Percentiles rank a stretch among this genome's conserved stretches.
Evolutionary conservation across 1,140 invertebrate genomes (phyloP).

Genomic region (Zaprionus africanus): DNA sequence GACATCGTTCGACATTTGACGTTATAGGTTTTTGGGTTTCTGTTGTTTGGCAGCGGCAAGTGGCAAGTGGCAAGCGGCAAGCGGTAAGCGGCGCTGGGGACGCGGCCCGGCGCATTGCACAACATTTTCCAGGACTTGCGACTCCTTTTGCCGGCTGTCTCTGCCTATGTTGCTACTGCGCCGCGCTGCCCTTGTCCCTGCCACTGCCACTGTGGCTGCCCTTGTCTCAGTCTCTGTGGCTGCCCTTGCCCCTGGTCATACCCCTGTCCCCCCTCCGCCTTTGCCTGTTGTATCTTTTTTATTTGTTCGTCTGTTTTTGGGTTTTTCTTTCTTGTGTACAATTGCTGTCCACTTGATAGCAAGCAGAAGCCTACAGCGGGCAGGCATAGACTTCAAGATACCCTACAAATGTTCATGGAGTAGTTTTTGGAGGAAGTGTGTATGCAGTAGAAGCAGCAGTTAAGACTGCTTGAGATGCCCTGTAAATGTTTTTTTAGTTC

Average conservation of each 20-base stretch:
- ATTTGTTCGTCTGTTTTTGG: slow-evolving; percentile 9
- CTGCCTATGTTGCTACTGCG: background rate
- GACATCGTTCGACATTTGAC: slow-evolving; percentile 76
- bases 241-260: too few species aligned
- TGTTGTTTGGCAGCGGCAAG: slow-evolving; percentile 64
- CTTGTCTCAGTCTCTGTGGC: too few species aligned
- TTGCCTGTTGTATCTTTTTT: slow-evolving; percentile 46
- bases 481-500: background rate
- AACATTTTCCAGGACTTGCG: slow-evolving; percentile 57
- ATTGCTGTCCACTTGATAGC: slow-evolving; percentile 70
- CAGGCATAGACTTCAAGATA: background rate
- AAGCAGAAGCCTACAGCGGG: slow-evolving; percentile 5
- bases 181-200: background rate
- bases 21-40: slow-evolving; percentile 65
- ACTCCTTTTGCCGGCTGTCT: background rate
- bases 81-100: slow-evolving; percentile 1
- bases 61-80: background rate
- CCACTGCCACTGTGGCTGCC: background rate
- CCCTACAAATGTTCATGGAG: background rate
- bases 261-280: background rate
- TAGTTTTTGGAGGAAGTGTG: too few species aligned
- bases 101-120: slow-evolving; percentile 57
- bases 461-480: background rate
- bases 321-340: slow-evolving; percentile 25
- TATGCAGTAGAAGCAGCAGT: too few species aligned